Base-by-base conservation (phyloP, 2,797 vertebrate species). In the Galaxias olidus region DNA sequence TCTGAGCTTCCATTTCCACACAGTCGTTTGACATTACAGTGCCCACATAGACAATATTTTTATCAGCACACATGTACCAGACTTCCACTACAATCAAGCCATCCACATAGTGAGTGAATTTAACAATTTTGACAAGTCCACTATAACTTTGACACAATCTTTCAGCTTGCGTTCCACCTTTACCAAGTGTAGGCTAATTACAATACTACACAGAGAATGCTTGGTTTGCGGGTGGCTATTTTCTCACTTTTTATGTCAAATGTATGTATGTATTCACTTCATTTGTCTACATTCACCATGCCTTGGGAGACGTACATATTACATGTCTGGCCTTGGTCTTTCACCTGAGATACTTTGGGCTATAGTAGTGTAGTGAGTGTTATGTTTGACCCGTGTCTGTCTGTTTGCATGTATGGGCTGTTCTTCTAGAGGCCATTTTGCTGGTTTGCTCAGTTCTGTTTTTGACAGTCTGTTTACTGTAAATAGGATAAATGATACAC, bases 221-320 rank as follows among this genome's bases (percentile, higher is more conserved):
- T 54, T 46, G 19, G 54, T 75, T 62, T 83, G n/a, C 76, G 64
- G 75, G 63, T 71, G 48, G 73, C 70, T 74, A 63, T 54, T 69
- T 68, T 19, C 61, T 64, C 70, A 43, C 56, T 55, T 74, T 52
- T 53, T 65, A n/a, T 60, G 9, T 51, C 45, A 54, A 45, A 47
- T 77, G n/a, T n/a, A n/a, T n/a, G n/a, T 61, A 15, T 61, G 72
- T 76, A 65, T 48, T 77, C 86, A 85, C 72, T 71, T 78, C 68
- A 80, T 83, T 69, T 75, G 53, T 78, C 68, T 66, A 66, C 86
- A 84, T 83, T 82, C 72, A 75, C 68, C 63, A 14, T 72, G 40
- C 76, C 66, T 74, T 68, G 46, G n/a, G 65, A 43, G 15, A 75
- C 57, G 42, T 14, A 49, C 46, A 13, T 4, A 48, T 52, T 65